Percentiles rank a stretch among this genome's conserved stretches.
phyloP scores from a whole-genome alignment of 2,888 invertebrate species.

The Lasioglossum zephyrum region DNA sequence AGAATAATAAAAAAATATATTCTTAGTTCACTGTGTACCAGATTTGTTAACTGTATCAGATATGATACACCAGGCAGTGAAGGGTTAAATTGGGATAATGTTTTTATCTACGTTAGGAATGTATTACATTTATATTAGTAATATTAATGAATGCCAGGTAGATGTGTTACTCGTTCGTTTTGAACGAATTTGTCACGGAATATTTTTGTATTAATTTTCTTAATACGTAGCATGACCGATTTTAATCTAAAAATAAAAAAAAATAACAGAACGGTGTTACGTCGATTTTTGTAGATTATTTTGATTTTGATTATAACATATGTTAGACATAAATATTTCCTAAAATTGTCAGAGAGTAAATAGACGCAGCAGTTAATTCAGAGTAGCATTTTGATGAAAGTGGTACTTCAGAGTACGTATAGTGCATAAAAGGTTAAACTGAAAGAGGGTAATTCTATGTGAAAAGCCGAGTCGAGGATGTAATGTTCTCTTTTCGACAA shows the following conservation, averaged over 20 bases:
- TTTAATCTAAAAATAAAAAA: no score
- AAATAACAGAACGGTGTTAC: no score
- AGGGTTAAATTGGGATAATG: no score
- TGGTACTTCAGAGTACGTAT: not conserved
- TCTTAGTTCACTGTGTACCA: no score
- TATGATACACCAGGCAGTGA: no score
- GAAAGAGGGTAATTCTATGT: slow-evolving; percentile 9
- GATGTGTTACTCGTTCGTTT: no score
- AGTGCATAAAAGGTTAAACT: not conserved
- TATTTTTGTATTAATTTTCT: not conserved
- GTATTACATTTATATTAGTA: no score
- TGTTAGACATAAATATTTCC: not conserved
- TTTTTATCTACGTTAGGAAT: no score
- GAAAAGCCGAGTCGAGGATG: not conserved
- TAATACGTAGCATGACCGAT: not conserved
- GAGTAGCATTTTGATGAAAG: slow-evolving; percentile 1
- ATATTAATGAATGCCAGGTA: no score
- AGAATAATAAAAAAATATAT: no score
- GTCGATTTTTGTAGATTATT: not conserved
- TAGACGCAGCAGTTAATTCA: not conserved
- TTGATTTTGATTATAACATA: not conserved
- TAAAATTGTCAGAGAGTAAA: not conserved
- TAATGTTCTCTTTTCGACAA: slow-evolving; percentile 13
- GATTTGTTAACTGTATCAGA: no score
- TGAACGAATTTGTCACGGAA: no score